These are phyloP conservation scores for Byasa hedistus DNA, from an alignment of 2,888 invertebrate species.

Conservation along the genomic window DNA sequence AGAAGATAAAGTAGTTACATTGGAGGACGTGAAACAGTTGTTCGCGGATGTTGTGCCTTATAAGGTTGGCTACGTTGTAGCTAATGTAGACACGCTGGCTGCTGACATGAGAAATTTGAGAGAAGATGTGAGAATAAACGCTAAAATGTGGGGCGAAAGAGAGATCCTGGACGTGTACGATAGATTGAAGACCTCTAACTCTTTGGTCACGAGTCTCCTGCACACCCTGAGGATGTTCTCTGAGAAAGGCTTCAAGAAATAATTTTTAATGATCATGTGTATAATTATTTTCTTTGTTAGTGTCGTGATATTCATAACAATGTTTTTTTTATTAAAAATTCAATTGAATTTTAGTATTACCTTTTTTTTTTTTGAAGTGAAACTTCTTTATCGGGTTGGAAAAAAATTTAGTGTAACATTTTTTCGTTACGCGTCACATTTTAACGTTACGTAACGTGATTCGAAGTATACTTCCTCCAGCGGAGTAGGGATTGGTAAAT, in stretches of 20 bases:
- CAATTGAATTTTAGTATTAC: too few relatives aligned
- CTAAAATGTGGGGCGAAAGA: slow-evolving; percentile 39
- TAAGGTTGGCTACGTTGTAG: slow-evolving; percentile 51
- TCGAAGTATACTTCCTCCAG: too few relatives aligned
- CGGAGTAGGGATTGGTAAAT: too few relatives aligned
- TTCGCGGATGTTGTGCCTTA: slow-evolving; percentile 40
- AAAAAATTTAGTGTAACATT: too few relatives aligned
- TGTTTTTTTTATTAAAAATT: too few relatives aligned
- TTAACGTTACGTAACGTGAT: too few relatives aligned
- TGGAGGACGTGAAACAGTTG: slow-evolving; percentile 38
- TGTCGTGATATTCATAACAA: too few relatives aligned
- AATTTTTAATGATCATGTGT: neutral
- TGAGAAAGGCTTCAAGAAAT: slow-evolving; percentile 8
- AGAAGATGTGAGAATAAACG: slow-evolving; percentile 39
- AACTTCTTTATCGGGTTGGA: too few relatives aligned
- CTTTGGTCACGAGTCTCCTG: slow-evolving; percentile 38
- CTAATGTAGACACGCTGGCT: slow-evolving; percentile 50
- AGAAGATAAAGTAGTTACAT: slow-evolving; percentile 38
- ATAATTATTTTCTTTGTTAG: too few relatives aligned
- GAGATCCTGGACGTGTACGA: slow-evolving; percentile 48
- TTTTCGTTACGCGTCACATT: too few relatives aligned
- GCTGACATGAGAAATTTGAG: slow-evolving; percentile 43
- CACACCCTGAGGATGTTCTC: slow-evolving; percentile 38
- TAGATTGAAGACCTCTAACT: slow-evolving; percentile 41
- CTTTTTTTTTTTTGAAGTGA: too few relatives aligned